Evolutionary conservation across 92 coral and sea anemone species (phyloP), one percentile per base, ranked within the genome.

Genomic region (Umimayanthus chanpuru): DNA sequence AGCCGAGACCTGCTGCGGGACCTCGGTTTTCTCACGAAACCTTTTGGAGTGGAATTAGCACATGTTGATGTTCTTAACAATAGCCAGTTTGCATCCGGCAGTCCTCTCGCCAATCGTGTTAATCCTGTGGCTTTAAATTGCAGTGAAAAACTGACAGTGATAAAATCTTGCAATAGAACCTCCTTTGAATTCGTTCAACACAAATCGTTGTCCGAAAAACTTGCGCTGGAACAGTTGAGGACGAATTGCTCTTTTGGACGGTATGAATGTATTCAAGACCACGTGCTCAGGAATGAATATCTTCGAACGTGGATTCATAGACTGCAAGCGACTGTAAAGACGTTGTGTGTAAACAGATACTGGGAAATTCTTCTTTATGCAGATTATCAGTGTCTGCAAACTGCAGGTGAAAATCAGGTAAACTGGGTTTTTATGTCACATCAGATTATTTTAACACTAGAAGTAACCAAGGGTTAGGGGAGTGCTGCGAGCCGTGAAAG

Each of bases 241-340:
- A 36, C 30, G 36, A 90, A 18, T 18, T 91, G 91, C 38, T 67
- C 91, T 18, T 41, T 44, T 53, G 89, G 89, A 29, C 89, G 91
- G 29, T 91, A 82, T 71, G 44, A 65, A 6, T 91, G 93, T 72
- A 53, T 88, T n/a, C 49, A 64, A 61, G 71, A 88, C 4, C 81
- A 67, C 5, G 77, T 91, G 82, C 68, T 41, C 28, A 58, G 65
- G 21, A 73, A 70, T 72, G 40, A 32, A 21, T 11, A 4, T 30
- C 80, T 90, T 64, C 79, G 43, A 86, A 49, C 79, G 11, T 88
- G 78, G 93, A 26, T 84, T 39, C 76, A 47, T 18, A 79, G 23
- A 21, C 39, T 82, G 29, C 56, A 91, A 85, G 2, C 32, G 55
- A 56, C 85, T 47, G 39, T 88, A 20, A 78, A 81, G 18, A 26